Evolutionary conservation across 2,888 invertebrate genomes (phyloP), one percentile per base, ranked within the genome.

Genomic region (Petrophora chlorosata): DNA sequence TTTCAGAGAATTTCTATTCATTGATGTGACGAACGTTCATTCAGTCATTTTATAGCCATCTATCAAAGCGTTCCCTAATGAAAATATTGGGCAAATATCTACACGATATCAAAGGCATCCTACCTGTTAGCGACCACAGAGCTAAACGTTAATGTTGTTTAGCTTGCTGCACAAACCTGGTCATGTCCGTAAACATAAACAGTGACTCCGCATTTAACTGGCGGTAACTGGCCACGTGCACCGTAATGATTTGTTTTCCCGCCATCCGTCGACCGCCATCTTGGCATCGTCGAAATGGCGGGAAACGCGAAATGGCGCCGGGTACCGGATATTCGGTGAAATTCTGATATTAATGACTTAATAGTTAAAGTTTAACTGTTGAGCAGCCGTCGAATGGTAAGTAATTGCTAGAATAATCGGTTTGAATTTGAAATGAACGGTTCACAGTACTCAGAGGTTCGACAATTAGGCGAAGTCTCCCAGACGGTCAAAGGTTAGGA

Each of bases 331-430:
- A 36, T 61, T 56, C 53, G 56, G 58, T 64, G 79, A 80, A 81
- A 67, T 76, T 76, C 70, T 71, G 46, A 74, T 76, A 82, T 83
- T 80, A 85, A 84, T 81, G 81, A 75, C 79, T 76, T 79, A 82
- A 82, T 82, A 82, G 83, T 82, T 79, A 70, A 80, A 83, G 79
- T 85, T 82, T 73, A 76, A 80, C 73, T 73, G 73, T 76, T 73
- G 73, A 75, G 71, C 67, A 19, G 32, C 32, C 32, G 70, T 69
- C 69, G 65, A 73, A 79, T 82, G 74, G 73, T 73, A 75, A 79
- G 75, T 79, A 82, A 84, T 82, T 79, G 78, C 59, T 69, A 68
- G 70, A 72, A 72, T 77, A 79, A 84, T 77, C 66, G 71, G 65
- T 64, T 49, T 15, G 28, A 45, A 54, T 48, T 54, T 55, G 72